These are phyloP conservation scores for Myripristis jacobus DNA, from an alignment of 2,797 vertebrate genomes.

Conservation along the genomic window DNA sequence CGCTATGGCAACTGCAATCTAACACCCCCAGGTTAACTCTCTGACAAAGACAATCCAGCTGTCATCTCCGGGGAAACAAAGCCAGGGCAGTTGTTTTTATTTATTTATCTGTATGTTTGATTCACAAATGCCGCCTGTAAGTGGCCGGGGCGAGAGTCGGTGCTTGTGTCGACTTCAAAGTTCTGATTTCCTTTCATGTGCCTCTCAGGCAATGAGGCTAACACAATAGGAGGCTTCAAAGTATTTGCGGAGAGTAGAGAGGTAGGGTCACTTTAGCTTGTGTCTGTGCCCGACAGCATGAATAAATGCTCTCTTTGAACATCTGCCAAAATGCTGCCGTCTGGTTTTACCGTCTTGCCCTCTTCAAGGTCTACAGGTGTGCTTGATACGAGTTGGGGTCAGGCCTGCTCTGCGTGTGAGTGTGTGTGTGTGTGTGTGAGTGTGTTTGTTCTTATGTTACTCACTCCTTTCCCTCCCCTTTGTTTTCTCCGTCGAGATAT, in stretches of 20 bases:
- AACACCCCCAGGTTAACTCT: slow-evolving; percentile 27
- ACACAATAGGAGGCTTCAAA: slow-evolving; percentile 75
- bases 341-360: slow-evolving; percentile 26
- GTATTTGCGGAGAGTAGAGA: slow-evolving; percentile 55
- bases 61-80: slow-evolving; percentile 58
- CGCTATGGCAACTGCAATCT: slow-evolving; percentile 53
- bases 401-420: neutral
- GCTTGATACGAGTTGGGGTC: neutral
- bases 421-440: neutral
- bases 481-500: too few species aligned
- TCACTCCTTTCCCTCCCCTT: neutral
- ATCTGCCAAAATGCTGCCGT: slow-evolving; percentile 48
- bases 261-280: slow-evolving; percentile 58
- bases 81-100: slow-evolving; percentile 53
- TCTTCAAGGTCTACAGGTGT: slow-evolving; percentile 6
- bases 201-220: slow-evolving; percentile 46
- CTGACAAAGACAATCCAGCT: slow-evolving; percentile 58
- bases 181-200: slow-evolving; percentile 73
- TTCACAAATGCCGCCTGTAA: slow-evolving; percentile 44
- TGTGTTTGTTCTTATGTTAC: neutral
- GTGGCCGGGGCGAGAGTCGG: slow-evolving; percentile 55
- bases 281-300: slow-evolving; percentile 38
- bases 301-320: slow-evolving; percentile 71
- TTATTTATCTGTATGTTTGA: slow-evolving; percentile 64
- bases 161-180: slow-evolving; percentile 75